phyloP scores from a whole-genome alignment of 2,888 invertebrate genomes.

The Antheraea assamensis region DNA sequence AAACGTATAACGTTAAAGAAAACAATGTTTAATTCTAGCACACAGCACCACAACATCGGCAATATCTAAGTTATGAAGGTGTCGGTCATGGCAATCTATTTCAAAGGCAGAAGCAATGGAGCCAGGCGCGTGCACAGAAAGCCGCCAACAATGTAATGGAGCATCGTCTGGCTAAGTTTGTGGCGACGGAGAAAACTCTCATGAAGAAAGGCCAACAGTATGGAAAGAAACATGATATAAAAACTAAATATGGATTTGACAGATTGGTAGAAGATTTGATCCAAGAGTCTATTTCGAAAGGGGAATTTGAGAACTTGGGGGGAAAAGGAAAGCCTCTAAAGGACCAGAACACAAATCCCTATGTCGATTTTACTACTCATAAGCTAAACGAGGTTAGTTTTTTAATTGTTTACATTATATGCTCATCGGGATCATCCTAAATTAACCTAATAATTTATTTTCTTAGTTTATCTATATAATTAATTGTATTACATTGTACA shows the following conservation, averaged over 20 bases:
- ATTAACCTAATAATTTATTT: too few relatives aligned
- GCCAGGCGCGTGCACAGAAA: slow-evolving; percentile 84
- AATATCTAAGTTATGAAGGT: slow-evolving; percentile 91
- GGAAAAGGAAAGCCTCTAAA: slow-evolving; percentile 92
- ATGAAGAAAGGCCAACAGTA: slow-evolving; percentile 84
- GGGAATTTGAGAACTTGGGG: slow-evolving; percentile 92
- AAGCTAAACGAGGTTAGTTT: slow-evolving; percentile 88
- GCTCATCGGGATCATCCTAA: too few relatives aligned
- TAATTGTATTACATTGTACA: too few relatives aligned
- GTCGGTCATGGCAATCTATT: slow-evolving; percentile 89
- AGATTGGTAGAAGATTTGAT: slow-evolving; percentile 95
- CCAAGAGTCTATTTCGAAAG: slow-evolving; percentile 94
- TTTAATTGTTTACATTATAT: background rate
- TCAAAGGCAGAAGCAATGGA: slow-evolving; percentile 90
- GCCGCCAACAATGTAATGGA: slow-evolving; percentile 86
- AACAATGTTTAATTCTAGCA: slow-evolving; percentile 76
- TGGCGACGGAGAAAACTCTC: slow-evolving; percentile 83
- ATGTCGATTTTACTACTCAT: slow-evolving; percentile 93
- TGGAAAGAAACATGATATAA: slow-evolving; percentile 85
- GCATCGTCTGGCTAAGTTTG: slow-evolving; percentile 84
- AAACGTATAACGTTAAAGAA: background rate
- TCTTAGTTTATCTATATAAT: too few relatives aligned
- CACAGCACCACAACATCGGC: slow-evolving; percentile 94
- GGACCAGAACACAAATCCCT: slow-evolving; percentile 88
- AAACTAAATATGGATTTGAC: slow-evolving; percentile 92